phyloP scores from a whole-genome alignment of 2,113 vertebrate species.

The Sialia sialis region DNA sequence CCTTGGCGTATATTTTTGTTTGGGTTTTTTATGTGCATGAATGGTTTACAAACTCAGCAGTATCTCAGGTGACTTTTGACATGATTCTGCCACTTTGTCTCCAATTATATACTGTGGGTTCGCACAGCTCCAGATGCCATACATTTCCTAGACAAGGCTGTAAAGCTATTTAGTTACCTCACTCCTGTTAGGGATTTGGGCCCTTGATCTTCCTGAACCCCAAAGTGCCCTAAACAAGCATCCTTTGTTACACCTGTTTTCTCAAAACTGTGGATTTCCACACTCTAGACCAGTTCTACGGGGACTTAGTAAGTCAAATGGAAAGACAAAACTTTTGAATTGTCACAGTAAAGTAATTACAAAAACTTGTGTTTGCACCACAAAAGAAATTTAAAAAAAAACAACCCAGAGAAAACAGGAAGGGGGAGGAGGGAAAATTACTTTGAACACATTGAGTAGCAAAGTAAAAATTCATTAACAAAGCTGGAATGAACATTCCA shows the following conservation, averaged over 20 bases:
- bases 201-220: background rate
- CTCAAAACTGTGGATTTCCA: background rate
- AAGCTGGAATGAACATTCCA: background rate
- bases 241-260: background rate
- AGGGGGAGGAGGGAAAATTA: background rate
- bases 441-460: background rate
- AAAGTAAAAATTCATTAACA: background rate
- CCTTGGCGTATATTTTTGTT: background rate
- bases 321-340: background rate
- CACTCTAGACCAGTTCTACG: background rate
- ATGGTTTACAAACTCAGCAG: background rate
- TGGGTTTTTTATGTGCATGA: background rate
- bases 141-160: background rate
- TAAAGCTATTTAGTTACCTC: background rate
- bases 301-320: background rate
- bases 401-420: background rate
- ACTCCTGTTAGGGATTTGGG: background rate
- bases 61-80: background rate
- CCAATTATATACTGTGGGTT: background rate
- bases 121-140: background rate
- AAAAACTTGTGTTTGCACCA: background rate
- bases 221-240: background rate
- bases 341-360: background rate
- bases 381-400: background rate
- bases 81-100: background rate